Conservation (phyloP, 2,797 vertebrate genomes). For the Benthosema pterotum region DNA sequence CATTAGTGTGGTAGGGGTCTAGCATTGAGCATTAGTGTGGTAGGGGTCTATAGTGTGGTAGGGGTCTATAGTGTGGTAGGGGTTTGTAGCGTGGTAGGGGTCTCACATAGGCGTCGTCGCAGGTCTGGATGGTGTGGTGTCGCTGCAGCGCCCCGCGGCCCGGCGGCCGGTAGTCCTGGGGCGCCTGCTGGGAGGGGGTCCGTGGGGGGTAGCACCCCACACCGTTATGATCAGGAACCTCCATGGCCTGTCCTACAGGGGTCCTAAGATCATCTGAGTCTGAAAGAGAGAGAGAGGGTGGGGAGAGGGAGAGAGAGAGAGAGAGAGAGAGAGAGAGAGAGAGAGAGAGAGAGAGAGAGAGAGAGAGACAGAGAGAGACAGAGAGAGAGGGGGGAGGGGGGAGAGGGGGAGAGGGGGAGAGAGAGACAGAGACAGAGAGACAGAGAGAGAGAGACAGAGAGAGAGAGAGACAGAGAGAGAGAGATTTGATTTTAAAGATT, state of each 20-base stretch:
- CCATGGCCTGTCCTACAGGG: conserved; percentile 84
- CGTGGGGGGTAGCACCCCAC: conserved; percentile 78
- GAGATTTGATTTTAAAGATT: no score
- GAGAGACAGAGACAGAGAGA: no score
- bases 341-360: no score
- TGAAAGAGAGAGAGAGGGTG: conserved; percentile 24
- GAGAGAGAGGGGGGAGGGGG: background rate
- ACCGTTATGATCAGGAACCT: conserved; percentile 89
- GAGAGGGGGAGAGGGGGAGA: background rate
- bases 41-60: no score
- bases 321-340: background rate
- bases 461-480: no score
- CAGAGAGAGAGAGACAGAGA: no score
- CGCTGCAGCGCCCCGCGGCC: conserved; percentile 87
- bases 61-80: no score
- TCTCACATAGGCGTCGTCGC: conserved; percentile 93
- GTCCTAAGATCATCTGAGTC: conserved; percentile 86
- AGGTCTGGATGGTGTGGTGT: conserved; percentile 98
- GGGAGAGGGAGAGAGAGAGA: background rate
- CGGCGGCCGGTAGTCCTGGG: conserved; percentile 82
- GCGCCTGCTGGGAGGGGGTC: conserved; percentile 68
- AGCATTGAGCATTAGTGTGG: no score
- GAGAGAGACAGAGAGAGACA: no score
- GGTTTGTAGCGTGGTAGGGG: no score
- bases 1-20: no score